Base-by-base conservation (phyloP, 2,113 vertebrate genomes). In the Guaruba guarouba region DNA sequence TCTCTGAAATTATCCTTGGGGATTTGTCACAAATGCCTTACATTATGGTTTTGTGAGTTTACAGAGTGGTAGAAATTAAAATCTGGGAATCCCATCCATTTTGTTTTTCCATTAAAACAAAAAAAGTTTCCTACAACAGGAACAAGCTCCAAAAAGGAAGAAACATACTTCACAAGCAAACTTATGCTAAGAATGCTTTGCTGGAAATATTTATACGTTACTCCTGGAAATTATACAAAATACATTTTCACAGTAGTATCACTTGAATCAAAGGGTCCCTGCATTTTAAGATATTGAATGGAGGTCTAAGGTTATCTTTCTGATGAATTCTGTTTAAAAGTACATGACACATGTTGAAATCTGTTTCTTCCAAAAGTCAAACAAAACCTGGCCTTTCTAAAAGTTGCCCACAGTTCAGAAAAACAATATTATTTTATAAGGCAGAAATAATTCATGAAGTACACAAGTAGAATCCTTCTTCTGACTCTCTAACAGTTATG, bases 321-420 rank as follows among this genome's bases (percentile, higher is more conserved):
- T 95, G 75, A 95, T 81, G 12, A 80, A 95, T 91, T 95, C 94
- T 95, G 83, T 93, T 96, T 97, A 90, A 79, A 94, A 96, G 27
- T 64, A 52, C 52, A 75, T 88, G 80, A 89, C 92, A 95, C 22
- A 51, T 80, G 64, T 95, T 84, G 76, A 95, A 90, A 95, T 76
- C 13, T 83, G 27, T 78, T 94, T 94, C 77, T 92, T 86, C 17
- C 51, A 78, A 66, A 88, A 88, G 90, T 81, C 82, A 94, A 79
- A 94, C 88, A 94, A 93, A 90, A 92, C 20, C 9, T 37, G n/a
- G 24, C 66, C 39, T 89, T 93, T 86, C 77, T 77, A 92, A 94
- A 94, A 90, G 64, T 67, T 84, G 17, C 29, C 67, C 9, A 1
- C 51, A 75, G 23, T 81, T 93, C 55, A 94, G 64, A 68, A 90